Conservation (phyloP, 2,888 invertebrate species). For the Bellardia bayeri region DNA sequence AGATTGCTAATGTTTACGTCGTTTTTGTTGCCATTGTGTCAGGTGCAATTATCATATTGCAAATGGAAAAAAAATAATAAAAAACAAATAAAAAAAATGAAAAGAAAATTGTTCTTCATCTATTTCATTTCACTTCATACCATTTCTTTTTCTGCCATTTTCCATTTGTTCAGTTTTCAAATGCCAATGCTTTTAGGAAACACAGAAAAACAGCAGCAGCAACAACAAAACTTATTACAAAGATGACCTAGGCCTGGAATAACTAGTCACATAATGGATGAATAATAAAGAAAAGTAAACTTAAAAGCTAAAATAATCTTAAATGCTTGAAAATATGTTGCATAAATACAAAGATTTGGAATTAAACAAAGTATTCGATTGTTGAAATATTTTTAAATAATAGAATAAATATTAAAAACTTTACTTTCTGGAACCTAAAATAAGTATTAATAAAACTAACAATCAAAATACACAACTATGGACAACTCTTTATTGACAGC, state of each 20-base stretch:
- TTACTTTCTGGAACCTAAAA: no score
- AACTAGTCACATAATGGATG: slow-evolving; percentile 38
- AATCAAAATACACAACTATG: no score
- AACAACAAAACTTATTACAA: slow-evolving; percentile 50
- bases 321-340: background rate
- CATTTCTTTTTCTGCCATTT: background rate
- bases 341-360: background rate
- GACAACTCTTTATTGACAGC: no score
- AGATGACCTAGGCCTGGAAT: slow-evolving; percentile 52
- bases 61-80: slow-evolving; percentile 63
- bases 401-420: no score
- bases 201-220: background rate
- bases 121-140: slow-evolving; percentile 16
- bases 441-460: no score
- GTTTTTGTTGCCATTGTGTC: slow-evolving; percentile 48
- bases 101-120: slow-evolving; percentile 61
- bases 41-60: slow-evolving; percentile 74
- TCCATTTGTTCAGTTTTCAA: slow-evolving; percentile 48
- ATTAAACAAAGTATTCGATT: background rate
- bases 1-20: slow-evolving; percentile 21
- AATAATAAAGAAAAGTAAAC: slow-evolving; percentile 11
- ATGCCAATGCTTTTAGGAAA: slow-evolving; percentile 62
- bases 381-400: no score
- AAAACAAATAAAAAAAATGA: slow-evolving; percentile 34
- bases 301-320: slow-evolving; percentile 12